phyloP scores from a whole-genome alignment of 2,113 vertebrate species.

The Lepus americanus region DNA sequence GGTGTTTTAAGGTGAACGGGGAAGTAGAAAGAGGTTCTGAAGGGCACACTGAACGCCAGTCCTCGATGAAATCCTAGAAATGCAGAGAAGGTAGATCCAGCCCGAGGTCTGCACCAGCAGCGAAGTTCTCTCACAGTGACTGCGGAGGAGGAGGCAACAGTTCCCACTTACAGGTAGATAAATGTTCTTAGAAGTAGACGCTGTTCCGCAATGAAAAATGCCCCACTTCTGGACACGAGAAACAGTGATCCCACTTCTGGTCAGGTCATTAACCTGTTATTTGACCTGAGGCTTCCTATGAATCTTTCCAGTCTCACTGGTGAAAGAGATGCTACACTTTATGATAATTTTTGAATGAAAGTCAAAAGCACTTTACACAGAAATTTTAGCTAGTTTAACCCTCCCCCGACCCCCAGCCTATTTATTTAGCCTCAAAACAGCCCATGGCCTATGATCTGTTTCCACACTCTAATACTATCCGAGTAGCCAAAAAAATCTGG shows the following conservation, averaged over 20 bases:
- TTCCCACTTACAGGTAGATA: background rate
- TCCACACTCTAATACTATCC: background rate
- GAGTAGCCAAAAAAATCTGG: background rate
- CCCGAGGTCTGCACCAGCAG: background rate
- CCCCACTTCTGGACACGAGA: background rate
- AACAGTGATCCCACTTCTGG: background rate
- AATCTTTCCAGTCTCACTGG: background rate
- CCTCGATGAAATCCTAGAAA: background rate
- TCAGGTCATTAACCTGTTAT: slow-evolving; percentile 1
- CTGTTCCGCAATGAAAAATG: background rate
- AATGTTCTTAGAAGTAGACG: background rate
- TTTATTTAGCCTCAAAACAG: background rate
- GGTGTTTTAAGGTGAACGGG: background rate
- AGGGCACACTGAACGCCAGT: background rate
- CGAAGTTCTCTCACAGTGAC: background rate
- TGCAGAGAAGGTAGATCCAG: background rate
- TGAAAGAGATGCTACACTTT: background rate
- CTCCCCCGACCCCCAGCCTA: background rate
- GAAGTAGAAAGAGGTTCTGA: background rate
- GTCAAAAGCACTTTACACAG: background rate
- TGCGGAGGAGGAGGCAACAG: background rate
- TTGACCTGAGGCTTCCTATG: background rate
- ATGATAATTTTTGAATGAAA: background rate
- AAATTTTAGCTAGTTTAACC: background rate
- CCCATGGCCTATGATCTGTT: background rate